Base-by-base conservation (phyloP, 1,140 invertebrate species). In the Ganaspis sp. region DNA sequence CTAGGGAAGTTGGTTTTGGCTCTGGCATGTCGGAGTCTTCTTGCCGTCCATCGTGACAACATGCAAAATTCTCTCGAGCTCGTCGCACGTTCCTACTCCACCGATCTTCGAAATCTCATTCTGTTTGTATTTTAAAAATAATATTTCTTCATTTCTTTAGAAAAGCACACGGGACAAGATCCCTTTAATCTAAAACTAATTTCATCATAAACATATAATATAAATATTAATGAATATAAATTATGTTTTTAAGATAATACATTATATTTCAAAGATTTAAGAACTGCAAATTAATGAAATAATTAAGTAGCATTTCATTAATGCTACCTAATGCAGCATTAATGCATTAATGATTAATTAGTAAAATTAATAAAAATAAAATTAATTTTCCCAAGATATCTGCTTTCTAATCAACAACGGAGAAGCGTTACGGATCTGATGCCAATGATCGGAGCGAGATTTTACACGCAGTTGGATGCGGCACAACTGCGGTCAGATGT, bases 381-480 rank as follows among this genome's bases (percentile, higher is more conserved):
- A 21, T 54, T 4, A 54, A 54, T 54, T 72, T 8, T 40, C 78
- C 83, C 87, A 72, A 96, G 95, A 89, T 98, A 97, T 90, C 92
- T 98, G 84, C 92, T 97, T 80, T 94, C 95, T 12, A 93, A 92
- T 81, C 94, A 93, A 90, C 86, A 93, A 73, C 92, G 95, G 81
- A 94, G 96, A 84, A 96, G 94, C 80, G 96, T 99, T 17, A 98
- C 97, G 81, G 98, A 99, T 92, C 93, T 99, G 77, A 99, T 99
- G 98, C 98, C 98, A 9, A 99, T 99, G 97, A 99, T 99, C 85
- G 98, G 98, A 42, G 98, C 98, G 9, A 92, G 98, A 77, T 99
- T 99, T 91, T 99, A 99, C 88, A 97, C 96, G 4, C 97, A 99
- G 91, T 92, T 99, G 81, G 98, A 99, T 90, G 94, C 96, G 4